Conservation (phyloP, 2,113 vertebrate genomes). For the Natator depressus region DNA sequence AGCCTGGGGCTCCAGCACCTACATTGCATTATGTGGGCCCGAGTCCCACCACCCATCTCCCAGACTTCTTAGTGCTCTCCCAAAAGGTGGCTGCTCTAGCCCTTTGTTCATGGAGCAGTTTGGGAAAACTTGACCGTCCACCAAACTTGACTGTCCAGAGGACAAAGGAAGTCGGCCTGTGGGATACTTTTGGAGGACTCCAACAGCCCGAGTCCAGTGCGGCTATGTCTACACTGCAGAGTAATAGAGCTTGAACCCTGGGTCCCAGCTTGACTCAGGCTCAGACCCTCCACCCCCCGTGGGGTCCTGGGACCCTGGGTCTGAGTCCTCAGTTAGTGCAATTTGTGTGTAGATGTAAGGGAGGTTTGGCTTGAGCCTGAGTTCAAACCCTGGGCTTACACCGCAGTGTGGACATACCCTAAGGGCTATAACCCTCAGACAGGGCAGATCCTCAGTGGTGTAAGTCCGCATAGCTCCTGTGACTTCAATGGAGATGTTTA, state of each 20-base stretch:
- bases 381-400: neutral
- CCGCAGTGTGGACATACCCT: neutral
- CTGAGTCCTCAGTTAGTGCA: neutral
- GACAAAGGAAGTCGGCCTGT: neutral
- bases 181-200: neutral
- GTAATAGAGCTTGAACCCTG: neutral
- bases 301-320: too few relatives aligned
- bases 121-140: too few relatives aligned
- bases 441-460: neutral
- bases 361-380: neutral
- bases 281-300: neutral
- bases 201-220: neutral
- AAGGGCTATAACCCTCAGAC: neutral
- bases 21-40: neutral
- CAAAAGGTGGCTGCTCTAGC: neutral
- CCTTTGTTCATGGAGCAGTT: neutral
- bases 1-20: too few relatives aligned
- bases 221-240: neutral
- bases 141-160: too few relatives aligned
- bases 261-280: neutral
- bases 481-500: neutral
- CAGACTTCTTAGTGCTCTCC: neutral
- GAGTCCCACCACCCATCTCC: neutral
- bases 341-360: neutral
- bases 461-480: neutral